Evolutionary conservation across 1,140 invertebrate genomes (phyloP).

Genomic region (Temnothorax nylanderi): DNA sequence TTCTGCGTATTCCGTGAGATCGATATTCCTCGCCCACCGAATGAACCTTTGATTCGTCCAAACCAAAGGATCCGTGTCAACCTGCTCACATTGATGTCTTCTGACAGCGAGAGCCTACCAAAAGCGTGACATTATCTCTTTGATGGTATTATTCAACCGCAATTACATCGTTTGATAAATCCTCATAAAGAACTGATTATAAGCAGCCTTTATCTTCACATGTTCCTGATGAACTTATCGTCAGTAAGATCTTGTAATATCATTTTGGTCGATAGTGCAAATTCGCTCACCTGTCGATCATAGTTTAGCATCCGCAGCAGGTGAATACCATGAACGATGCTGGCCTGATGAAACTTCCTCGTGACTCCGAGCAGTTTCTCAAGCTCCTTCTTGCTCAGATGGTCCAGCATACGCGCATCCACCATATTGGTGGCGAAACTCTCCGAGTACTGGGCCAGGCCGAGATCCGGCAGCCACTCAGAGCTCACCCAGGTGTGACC

Average conservation of each 20-base stretch:
- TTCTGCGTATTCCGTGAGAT: constrained; percentile 96
- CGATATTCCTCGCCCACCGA: constrained; percentile 96
- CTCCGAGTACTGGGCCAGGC: constrained; percentile 94
- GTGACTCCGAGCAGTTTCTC: constrained; percentile 96
- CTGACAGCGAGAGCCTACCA: constrained; percentile 93
- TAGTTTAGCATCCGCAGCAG: constrained; percentile 96
- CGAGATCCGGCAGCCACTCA: constrained; percentile 96
- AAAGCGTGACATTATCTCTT: constrained; percentile 30
- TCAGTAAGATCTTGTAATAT: not conserved
- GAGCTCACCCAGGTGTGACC: constrained; percentile 96
- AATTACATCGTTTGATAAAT: constrained; percentile 27
- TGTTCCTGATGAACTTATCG: not conserved
- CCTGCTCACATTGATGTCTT: constrained; percentile 94
- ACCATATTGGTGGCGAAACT: constrained; percentile 96
- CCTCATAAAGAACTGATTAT: not conserved
- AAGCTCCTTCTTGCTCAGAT: constrained; percentile 96
- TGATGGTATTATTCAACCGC: not conserved
- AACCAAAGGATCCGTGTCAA: constrained; percentile 95
- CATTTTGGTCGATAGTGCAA: not conserved
- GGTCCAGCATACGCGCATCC: constrained; percentile 96
- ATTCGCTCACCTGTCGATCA: constrained; percentile 92
- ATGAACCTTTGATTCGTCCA: constrained; percentile 98
- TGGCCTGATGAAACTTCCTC: constrained; percentile 96
- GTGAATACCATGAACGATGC: constrained; percentile 96
- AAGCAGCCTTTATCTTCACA: not conserved